Percentiles rank a stretch among this genome's conserved stretches.
phyloP scores from a whole-genome alignment of 2,888 invertebrate genomes.

The Watsonalla binaria region DNA sequence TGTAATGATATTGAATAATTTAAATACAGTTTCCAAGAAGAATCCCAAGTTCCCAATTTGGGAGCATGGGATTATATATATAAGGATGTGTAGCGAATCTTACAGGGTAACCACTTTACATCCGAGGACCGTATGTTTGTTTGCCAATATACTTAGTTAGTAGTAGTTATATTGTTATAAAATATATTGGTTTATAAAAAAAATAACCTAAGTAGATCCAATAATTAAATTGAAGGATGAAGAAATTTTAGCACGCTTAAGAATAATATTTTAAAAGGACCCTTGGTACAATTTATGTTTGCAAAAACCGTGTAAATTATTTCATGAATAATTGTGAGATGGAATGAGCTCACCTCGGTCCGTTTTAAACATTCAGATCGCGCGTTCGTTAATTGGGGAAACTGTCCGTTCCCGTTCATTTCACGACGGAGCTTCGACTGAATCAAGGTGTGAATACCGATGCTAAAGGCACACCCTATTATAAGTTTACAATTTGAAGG shows the following conservation, averaged over 20 bases:
- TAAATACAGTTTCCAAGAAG: too few relatives aligned
- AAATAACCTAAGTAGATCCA: too few relatives aligned
- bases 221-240: not conserved
- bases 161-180: too few relatives aligned
- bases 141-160: too few relatives aligned
- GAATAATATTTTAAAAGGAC: not conserved
- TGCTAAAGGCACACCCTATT: not conserved
- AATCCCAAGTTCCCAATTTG: too few relatives aligned
- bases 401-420: not conserved
- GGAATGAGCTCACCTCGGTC: not conserved
- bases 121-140: too few relatives aligned
- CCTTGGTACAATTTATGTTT: not conserved
- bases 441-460: not conserved
- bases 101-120: too few relatives aligned
- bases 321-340: conserved; percentile 1
- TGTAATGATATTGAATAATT: too few relatives aligned
- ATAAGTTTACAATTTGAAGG: not conserved
- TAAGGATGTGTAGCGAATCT: too few relatives aligned
- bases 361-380: not conserved
- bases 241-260: not conserved
- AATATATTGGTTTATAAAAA: too few relatives aligned
- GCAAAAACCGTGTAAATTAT: not conserved
- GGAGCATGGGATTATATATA: too few relatives aligned
- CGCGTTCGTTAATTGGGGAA: conserved; percentile 1
- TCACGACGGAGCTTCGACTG: not conserved